Percentiles rank a stretch among this genome's conserved stretches.
Conservation (phyloP, 2,797 vertebrate species). For the Acanthiza pusilla region DNA sequence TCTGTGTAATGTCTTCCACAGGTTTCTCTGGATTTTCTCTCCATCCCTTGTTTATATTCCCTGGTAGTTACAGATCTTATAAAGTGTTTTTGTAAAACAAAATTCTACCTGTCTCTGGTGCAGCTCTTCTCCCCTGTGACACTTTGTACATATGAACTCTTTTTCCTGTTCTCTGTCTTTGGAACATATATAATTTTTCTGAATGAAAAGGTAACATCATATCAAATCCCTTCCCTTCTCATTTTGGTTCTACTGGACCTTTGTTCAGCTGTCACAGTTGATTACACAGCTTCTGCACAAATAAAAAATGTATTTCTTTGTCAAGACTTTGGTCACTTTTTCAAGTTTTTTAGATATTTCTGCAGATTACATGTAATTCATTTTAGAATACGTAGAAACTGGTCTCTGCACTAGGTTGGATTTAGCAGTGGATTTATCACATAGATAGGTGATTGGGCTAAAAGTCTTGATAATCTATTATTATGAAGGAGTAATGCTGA, state of each 20-base stretch:
- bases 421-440: neutral
- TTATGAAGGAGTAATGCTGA: neutral
- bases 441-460: neutral
- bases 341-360: neutral
- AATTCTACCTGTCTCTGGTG: neutral
- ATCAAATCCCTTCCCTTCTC: neutral
- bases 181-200: neutral
- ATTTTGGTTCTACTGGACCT: neutral
- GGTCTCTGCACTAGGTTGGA: neutral
- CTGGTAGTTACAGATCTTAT: neutral
- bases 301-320: neutral
- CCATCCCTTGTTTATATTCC: neutral
- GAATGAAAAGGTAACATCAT: neutral
- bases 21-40: neutral
- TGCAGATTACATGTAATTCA: neutral
- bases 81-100: neutral
- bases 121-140: neutral
- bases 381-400: neutral
- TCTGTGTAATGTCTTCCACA: neutral
- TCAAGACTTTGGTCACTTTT: neutral
- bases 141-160: neutral
- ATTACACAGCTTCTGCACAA: neutral
- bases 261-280: neutral
- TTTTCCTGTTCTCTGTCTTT: neutral
- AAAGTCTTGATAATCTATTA: neutral